Evolutionary conservation across 2,888 invertebrate species (phyloP).

Genomic region (Portevinia maculata): DNA sequence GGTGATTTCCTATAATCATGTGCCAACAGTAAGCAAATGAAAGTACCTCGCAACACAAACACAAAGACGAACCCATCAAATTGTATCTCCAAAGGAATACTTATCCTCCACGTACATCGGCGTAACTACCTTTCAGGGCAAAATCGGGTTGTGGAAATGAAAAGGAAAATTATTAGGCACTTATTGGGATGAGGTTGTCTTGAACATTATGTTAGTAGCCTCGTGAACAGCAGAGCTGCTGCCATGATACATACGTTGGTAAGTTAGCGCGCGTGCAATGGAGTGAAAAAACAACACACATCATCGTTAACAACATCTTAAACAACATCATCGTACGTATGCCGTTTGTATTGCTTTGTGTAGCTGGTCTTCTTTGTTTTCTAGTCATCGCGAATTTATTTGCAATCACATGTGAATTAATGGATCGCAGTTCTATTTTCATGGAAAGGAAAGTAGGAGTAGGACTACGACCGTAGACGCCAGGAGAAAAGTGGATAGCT

Average conservation of each 20-base stretch:
- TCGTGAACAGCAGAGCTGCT: not conserved
- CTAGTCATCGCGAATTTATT: conserved; percentile 56
- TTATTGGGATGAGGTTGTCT: conserved; percentile 54
- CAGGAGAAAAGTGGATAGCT: too few relatives aligned
- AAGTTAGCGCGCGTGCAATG: conserved; percentile 26
- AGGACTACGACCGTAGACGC: not conserved
- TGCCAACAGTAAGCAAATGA: conserved; percentile 53
- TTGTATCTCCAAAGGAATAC: conserved; percentile 41
- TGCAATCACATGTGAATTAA: conserved; percentile 69
- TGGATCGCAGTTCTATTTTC: conserved; percentile 64
- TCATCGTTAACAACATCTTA: conserved; percentile 46
- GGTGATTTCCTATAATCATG: conserved; percentile 25
- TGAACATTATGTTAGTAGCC: conserved; percentile 7
- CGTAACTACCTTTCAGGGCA: conserved; percentile 53
- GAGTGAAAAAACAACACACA: conserved; percentile 49
- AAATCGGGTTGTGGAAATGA: conserved; percentile 42
- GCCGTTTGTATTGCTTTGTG: not conserved
- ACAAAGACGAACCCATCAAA: conserved; percentile 46
- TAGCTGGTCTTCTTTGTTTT: not conserved
- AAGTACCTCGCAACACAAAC: conserved; percentile 21
- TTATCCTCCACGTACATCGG: conserved; percentile 24
- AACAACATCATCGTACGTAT: conserved; percentile 33
- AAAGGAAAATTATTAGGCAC: conserved; percentile 63
- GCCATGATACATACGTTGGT: conserved; percentile 1
- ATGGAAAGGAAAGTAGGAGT: conserved; percentile 35